phyloP scores from a whole-genome alignment of 2,113 vertebrate species.

The Rhinolophus ferrumequinum region DNA sequence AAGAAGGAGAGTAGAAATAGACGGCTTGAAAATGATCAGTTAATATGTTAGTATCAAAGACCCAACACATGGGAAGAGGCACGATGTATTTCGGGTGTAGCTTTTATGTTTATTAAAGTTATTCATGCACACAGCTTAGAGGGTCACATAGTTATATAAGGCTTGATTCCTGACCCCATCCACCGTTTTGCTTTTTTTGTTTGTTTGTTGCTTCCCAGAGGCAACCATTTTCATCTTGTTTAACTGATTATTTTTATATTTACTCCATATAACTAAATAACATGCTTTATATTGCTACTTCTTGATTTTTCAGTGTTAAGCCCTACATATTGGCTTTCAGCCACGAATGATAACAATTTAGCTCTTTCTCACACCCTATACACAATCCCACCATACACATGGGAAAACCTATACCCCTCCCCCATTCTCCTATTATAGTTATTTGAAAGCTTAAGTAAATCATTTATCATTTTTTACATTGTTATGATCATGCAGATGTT shows the following conservation, averaged over 20 bases:
- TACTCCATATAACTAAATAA: not conserved
- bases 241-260: not conserved
- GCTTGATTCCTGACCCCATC: not conserved
- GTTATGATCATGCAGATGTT: not conserved
- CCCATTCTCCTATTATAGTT: not conserved
- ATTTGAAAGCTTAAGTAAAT: not conserved
- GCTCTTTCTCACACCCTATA: not conserved
- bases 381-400: not conserved
- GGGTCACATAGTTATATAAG: not conserved
- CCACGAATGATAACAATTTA: not conserved
- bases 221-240: not conserved
- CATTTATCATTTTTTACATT: not conserved
- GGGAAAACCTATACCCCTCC: not conserved
- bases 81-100: not conserved
- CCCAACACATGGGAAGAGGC: not conserved
- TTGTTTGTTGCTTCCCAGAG: not conserved
- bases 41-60: not conserved
- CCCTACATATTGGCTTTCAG: not conserved
- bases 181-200: not conserved
- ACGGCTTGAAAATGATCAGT: not conserved
- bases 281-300: not conserved
- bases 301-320: not conserved
- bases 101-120: not conserved
- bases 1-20: not conserved
- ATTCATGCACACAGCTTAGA: not conserved